phyloP scores from a whole-genome alignment of 2,888 invertebrate species.

The Polymixis lichenea region DNA sequence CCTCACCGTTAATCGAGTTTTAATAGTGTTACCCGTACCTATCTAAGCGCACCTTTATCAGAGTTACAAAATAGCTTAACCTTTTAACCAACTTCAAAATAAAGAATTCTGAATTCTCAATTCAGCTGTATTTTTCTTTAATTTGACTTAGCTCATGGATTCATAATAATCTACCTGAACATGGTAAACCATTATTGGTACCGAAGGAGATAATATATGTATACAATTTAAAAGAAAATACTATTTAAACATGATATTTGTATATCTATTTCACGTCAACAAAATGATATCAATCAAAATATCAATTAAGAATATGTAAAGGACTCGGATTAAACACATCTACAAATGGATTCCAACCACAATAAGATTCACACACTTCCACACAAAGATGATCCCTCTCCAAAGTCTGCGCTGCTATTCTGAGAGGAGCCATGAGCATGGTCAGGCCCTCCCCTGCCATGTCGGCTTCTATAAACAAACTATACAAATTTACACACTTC shows the following conservation, averaged over 20 bases:
- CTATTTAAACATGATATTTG: slow-evolving; percentile 23
- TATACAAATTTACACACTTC: slow-evolving; percentile 70
- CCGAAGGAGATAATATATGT: background rate
- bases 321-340: slow-evolving; percentile 78
- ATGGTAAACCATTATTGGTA: background rate
- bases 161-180: too few relatives aligned
- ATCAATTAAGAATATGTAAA: slow-evolving; percentile 66
- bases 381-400: slow-evolving; percentile 67
- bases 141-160: too few relatives aligned
- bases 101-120: too few relatives aligned
- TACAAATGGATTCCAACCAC: slow-evolving; percentile 75
- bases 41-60: background rate
- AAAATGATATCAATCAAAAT: slow-evolving; percentile 37
- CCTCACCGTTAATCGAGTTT: background rate
- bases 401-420: slow-evolving; percentile 64
- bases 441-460: slow-evolving; percentile 69
- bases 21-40: background rate
- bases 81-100: too few relatives aligned
- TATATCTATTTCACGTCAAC: slow-evolving; percentile 44
- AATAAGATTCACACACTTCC: slow-evolving; percentile 71
- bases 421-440: slow-evolving; percentile 66
- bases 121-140: too few relatives aligned
- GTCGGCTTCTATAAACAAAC: slow-evolving; percentile 74
- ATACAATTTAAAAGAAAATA: background rate
- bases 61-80: background rate